Evolutionary conservation across 2,888 invertebrate species (phyloP).

Genomic region (Ophioninae sp.): DNA sequence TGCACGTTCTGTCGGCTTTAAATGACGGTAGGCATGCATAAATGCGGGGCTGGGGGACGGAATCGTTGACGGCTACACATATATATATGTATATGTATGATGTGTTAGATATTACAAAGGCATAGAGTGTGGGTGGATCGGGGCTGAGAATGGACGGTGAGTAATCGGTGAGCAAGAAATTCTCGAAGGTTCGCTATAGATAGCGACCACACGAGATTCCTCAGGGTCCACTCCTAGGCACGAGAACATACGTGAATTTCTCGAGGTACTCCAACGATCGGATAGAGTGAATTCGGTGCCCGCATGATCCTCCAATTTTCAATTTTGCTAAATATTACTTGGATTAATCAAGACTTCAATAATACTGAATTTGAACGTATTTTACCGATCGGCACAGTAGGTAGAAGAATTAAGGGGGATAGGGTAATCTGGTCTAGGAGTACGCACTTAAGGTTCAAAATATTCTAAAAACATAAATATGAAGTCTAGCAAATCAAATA

Average conservation of each 20-base stretch:
- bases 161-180: slow-evolving; percentile 42
- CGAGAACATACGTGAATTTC: slow-evolving; percentile 43
- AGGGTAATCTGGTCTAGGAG: too few relatives aligned
- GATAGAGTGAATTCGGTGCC: slow-evolving; percentile 2
- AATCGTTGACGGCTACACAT: slow-evolving; percentile 2
- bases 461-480: too few relatives aligned
- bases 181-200: slow-evolving; percentile 35
- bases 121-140: not conserved
- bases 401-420: too few relatives aligned
- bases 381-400: too few relatives aligned
- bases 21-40: slow-evolving; percentile 14
- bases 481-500: too few relatives aligned
- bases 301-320: not conserved
- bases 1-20: not conserved
- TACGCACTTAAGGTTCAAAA: too few relatives aligned
- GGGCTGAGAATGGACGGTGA: slow-evolving; percentile 12
- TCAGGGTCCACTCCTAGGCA: slow-evolving; percentile 41
- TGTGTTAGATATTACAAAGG: slow-evolving; percentile 3
- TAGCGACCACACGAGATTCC: slow-evolving; percentile 58
- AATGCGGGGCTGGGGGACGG: slow-evolving; percentile 19
- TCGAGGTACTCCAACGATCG: slow-evolving; percentile 19
- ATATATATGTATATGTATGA: slow-evolving; percentile 3
- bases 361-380: too few relatives aligned
- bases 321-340: too few relatives aligned
- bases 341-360: too few relatives aligned